Evolutionary conservation across 1,140 invertebrate genomes (phyloP), one percentile per base, ranked within the genome.

Genomic region (Arctopsyche grandis): DNA sequence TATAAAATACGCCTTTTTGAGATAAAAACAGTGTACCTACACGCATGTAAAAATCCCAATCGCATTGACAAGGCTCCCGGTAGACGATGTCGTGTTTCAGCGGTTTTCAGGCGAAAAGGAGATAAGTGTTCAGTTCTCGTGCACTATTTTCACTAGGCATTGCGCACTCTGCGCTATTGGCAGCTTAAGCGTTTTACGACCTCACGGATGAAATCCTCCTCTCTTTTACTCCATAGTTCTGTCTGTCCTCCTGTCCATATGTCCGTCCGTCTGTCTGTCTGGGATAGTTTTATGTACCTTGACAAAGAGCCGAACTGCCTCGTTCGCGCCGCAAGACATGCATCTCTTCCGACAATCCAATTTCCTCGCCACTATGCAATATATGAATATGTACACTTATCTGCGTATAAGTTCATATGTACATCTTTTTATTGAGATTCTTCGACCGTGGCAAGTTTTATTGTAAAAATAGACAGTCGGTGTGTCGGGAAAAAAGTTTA

Each of bases 121-220:
- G 58, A 60, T 60, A 60, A 60, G 58, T 60, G 58, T 22, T 60
- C 14, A 60, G 58, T 19, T 60, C 21, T 60, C 48, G 48, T 16
- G 16, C 29, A 38, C 48, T 19, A 52, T 52, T 19, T 52, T 52
- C 48, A 52, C 48, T 1, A n/a, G 12, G 12, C 3, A 19, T 21
- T 7, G 14, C 29, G 29, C 58, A 60, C 58, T 60, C 58, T 60
- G 5, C 24, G 14, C 5, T 38, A 19, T 69, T 69, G 66, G 26
- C 22, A 38, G 66, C 38, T 69, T 69, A 69, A 69, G 66, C 66
- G 38, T 29, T 69, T 69, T 69, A 69, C 66, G 66, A 69, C 10
- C 60, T 66, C 60, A 66, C 60, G 60, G 21, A 66, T 21, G 60
- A 66, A 12, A 66, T 16, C n/a, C 60, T 52, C 16, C 12, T 16